Base-by-base conservation (phyloP, 2,888 invertebrate species). In the Alsophila aescularia region DNA sequence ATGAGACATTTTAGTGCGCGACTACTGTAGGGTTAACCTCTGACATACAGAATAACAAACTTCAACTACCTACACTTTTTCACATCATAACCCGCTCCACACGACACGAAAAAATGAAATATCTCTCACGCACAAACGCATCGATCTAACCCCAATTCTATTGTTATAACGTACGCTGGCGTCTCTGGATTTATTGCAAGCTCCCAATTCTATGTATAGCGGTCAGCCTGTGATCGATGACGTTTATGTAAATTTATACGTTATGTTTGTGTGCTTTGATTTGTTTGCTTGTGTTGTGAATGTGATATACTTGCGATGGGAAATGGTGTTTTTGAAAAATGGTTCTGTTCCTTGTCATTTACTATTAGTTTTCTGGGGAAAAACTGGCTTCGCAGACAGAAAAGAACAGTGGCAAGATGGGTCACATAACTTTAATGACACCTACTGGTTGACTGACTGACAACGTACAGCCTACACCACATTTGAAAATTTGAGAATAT, bases 211-310 rank as follows among this genome's bases (percentile, higher is more conserved):
- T 61, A 37, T 63, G 65, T 63, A 50, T 40, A 58, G 63, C 66
- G 66, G 66, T 62, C 66, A 66, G 63, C 52, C 42, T n/a, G 58
- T 66, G 66, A 66, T 66, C 49, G 64, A 66, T 64, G 66, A 49
- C 49, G 44, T 58, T 16, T 54, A 54, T 54, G 48, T 39, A 54
- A 54, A 54, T 54, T 39, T 49, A 13, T 18, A 34, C 29, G 43
- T 27, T 40, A 43, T 43, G 48, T 31, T 48, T 48, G 53, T 53
- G 43, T 13, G 37, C 42, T 34, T 34, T 43, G 27, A 43, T 48
- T 48, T 54, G 43, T 43, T 43, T 43, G 41, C n/a, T n/a, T 49
- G 24, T n/a, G 36, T 42, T 54, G 40, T 45, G 45, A 50, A 55
- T 35, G 49, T 50, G 49, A 55, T 45, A 45, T 39, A 8, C n/a